Evolutionary conservation across 2,888 invertebrate species (phyloP).

Genomic region (Ptilodon capucinus): DNA sequence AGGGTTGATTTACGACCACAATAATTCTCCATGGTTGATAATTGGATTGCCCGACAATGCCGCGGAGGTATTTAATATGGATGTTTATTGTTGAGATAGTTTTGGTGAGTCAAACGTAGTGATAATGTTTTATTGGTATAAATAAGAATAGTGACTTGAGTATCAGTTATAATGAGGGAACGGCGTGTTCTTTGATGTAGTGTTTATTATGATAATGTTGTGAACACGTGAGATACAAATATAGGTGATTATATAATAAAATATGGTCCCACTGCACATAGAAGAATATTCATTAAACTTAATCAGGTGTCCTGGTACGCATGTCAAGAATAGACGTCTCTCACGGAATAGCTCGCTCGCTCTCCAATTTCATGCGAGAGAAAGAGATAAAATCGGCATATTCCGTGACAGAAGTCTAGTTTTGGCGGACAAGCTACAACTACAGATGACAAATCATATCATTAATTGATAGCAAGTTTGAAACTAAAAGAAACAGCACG

Average conservation of each 20-base stretch:
- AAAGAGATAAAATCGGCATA: no score
- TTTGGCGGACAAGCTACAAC: no score
- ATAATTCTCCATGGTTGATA: conserved; percentile 22
- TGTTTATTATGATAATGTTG: conserved; percentile 1
- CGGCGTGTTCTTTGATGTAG: conserved; percentile 2
- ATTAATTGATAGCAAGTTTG: no score
- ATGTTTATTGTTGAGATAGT: conserved; percentile 22
- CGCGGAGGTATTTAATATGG: conserved; percentile 19
- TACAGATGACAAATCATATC: no score
- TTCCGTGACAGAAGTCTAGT: no score
- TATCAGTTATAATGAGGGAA: background rate
- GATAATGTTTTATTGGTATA: conserved; percentile 14
- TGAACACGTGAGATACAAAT: background rate
- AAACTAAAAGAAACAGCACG: background rate
- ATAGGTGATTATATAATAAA: background rate
- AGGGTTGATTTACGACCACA: conserved; percentile 20
- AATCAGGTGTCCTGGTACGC: no score
- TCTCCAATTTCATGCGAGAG: no score
- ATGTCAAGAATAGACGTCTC: no score
- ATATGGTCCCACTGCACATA: background rate
- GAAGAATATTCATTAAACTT: background rate
- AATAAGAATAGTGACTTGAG: conserved; percentile 12
- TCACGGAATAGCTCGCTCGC: no score
- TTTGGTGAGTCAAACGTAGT: conserved; percentile 6
- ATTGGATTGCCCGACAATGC: conserved; percentile 24